Evolutionary conservation across 2,113 vertebrate species (phyloP), one percentile per base, ranked within the genome.

Genomic region (Nibea albiflora): DNA sequence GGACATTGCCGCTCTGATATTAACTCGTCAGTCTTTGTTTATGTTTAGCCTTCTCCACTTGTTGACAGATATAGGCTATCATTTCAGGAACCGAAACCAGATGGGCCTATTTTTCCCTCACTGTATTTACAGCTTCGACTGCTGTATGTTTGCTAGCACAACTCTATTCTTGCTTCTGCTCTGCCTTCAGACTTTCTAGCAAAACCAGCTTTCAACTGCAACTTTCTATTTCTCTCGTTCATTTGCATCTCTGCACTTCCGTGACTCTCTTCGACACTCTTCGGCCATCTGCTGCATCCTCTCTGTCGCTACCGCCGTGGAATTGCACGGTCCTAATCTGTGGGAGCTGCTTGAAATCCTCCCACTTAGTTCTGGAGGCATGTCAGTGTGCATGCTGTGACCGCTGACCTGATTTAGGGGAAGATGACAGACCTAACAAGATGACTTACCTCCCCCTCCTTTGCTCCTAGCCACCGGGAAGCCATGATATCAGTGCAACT

Each of bases 341-440:
- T 83, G 78, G 80, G 79, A 87, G 83, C 80, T 75, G 68, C 61
- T 76, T 76, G 74, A 81, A 92, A 88, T 90, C 87, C 76, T 86
- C 80, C 89, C 76, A 91, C 73, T 88, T 85, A 88, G 44, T 54
- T 70, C 65, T 39, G 85, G 86, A 87, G 86, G 77, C 62, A 75
- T 84, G 83, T 85, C 78, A 57, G 58, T 76, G 83, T 69, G 76
- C 81, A 76, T 78, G 84, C 86, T 88, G 86, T 85, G 81, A 80
- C 80, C 78, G 78, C 78, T 91, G 89, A 91, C 90, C 92, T 87
- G 71, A 91, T 90, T 92, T 84, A 72, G 73, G 77, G 67, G 20
- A 49, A 61, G 70, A 78, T 74, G 82, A 78, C 76, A 63, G 72
- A 64, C 67, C 82, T 67, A 83, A 84, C 88, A 80, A 74, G 74